Evolutionary conservation across 2,888 invertebrate species (phyloP).

Genomic region (Dascillus cervinus): DNA sequence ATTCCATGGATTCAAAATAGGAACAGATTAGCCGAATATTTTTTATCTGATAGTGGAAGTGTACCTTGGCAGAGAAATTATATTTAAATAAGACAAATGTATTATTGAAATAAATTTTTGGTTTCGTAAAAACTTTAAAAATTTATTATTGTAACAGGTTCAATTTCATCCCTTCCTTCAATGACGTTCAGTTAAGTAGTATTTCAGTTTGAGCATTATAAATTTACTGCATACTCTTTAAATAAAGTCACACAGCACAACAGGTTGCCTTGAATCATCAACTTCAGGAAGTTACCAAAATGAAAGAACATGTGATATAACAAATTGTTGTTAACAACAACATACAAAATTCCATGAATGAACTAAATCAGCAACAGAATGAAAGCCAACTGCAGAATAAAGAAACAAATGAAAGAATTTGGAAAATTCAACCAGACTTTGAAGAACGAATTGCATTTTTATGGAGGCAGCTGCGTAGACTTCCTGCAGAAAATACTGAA

Average conservation of each 20-base stretch:
- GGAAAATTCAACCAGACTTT: constrained; percentile 29
- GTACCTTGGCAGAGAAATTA: constrained; percentile 2
- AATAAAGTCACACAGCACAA: constrained; percentile 59
- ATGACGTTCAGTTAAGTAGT: no score
- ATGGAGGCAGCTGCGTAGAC: constrained; percentile 29
- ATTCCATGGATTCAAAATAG: not conserved
- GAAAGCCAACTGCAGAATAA: constrained; percentile 21
- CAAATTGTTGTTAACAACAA: constrained; percentile 52
- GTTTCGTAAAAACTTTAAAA: no score
- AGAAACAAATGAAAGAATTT: constrained; percentile 22
- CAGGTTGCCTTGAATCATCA: constrained; percentile 61
- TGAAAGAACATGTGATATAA: constrained; percentile 58
- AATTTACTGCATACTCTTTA: no score
- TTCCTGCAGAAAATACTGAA: constrained; percentile 26
- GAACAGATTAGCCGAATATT: not conserved
- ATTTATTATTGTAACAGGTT: no score
- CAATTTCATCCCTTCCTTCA: no score
- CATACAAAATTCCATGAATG: constrained; percentile 37
- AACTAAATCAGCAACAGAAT: constrained; percentile 25
- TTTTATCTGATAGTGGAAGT: not conserved
- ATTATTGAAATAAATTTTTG: no score
- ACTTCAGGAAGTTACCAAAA: constrained; percentile 61
- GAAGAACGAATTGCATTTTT: constrained; percentile 36
- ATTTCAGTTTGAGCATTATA: no score
- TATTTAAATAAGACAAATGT: not conserved